Base-by-base conservation (phyloP, 2,797 vertebrate species). In the Rhincodon typus region DNA sequence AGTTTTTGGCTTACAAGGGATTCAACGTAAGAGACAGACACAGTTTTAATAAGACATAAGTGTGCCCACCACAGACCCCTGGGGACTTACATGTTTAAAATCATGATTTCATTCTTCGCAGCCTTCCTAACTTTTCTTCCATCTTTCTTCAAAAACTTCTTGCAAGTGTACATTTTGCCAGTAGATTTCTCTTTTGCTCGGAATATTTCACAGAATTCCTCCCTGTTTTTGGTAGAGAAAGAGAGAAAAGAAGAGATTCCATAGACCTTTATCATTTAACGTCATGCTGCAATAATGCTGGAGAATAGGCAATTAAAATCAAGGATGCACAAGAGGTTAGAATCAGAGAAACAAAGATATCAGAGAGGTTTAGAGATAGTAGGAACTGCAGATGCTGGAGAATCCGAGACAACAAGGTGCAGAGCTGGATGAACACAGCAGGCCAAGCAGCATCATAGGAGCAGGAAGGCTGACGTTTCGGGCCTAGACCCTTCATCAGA, bases 201-300 rank as follows among this genome's bases (percentile, higher is more conserved):
- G 97, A 99, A 99, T 96, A 99, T 99, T 97, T 99, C 99, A 90
- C 99, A 99, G 98, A 99, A 99, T 97, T 99, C 99, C 97, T 99
- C 99, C 97, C 99, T 99, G 97, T 93, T 70, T 94, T 72, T 23
- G 17, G 57, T 21, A 27, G 38, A 34, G 21, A 95, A 50, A 34
- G 38, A 94, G 42, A 72, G 72, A 57, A 34, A 74, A 77, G 53
- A 57, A n/a, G 66, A 93, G 23, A 69, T 67, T 62, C 88, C 8
- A 25, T 13, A 69, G n/a, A 13, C 67, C 5, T 0, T 25, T 19
- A 69, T 38, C 7, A 69, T 25, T 93, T 69, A 12, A 25, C 42
- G 38, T 67, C 90, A 42, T 38, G n/a, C n/a, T 17, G 38, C 4
- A 21, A 19, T 25, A 23, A 46, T 21, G 10, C 46, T 7, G 25